Conservation (phyloP, 2,888 invertebrate species). For the Agrochola circellaris region DNA sequence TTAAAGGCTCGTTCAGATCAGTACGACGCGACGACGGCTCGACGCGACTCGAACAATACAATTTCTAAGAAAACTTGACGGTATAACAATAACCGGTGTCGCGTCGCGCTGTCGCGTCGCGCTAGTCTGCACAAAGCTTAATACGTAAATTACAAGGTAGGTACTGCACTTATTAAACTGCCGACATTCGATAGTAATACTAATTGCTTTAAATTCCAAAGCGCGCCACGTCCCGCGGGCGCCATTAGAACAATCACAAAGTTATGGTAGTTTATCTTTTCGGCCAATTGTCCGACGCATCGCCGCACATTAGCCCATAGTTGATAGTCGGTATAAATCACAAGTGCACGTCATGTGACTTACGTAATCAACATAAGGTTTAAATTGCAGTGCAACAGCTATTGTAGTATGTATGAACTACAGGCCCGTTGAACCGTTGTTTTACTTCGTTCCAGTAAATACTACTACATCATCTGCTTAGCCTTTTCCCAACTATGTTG, state of each 20-base stretch:
- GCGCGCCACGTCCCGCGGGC: constrained; percentile 1
- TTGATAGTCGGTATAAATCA: background rate
- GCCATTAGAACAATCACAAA: constrained; percentile 47
- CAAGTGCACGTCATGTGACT: background rate
- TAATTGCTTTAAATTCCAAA: constrained; percentile 45
- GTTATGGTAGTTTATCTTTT: constrained; percentile 43
- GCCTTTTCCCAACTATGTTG: background rate
- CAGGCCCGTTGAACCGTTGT: background rate
- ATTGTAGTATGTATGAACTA: background rate
- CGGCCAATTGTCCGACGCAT: constrained; percentile 32
- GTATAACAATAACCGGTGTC: too few species aligned
- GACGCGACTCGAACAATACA: too few species aligned
- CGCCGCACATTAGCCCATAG: background rate
- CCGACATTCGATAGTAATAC: constrained; percentile 1
- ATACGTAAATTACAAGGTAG: background rate
- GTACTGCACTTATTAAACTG: background rate
- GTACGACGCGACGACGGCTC: too few species aligned
- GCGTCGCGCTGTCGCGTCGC: too few species aligned
- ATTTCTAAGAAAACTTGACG: too few species aligned
- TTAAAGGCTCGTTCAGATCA: too few species aligned
- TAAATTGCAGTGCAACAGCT: constrained; percentile 10
- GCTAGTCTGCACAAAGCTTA: too few species aligned
- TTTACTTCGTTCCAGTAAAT: background rate
- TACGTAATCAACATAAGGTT: constrained; percentile 9
- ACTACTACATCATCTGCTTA: background rate